Base-by-base conservation (phyloP, 2,113 vertebrate species). In the Nannospalax galili region DNA sequence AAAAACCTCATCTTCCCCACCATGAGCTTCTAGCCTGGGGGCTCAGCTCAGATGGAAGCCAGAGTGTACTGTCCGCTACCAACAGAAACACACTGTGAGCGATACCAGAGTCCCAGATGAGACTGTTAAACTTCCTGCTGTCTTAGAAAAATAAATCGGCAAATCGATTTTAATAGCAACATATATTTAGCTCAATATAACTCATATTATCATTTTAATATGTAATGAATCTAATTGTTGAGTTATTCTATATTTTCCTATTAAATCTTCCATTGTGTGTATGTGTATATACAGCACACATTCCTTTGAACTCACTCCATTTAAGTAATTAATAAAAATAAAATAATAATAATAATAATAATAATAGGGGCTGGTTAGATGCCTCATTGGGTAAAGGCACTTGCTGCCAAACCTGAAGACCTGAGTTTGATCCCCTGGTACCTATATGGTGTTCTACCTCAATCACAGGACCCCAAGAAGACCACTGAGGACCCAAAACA, bases 21-120 rank as follows among this genome's bases (percentile, higher is more conserved):
- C 60, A 95, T 84, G 93, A 90, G 65, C 82, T 84, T 70, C 72
- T 93, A 95, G 78, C 65, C 69, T 56, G 32, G 7, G 74, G 84
- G 48, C 40, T 89, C 72, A 75, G 65, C n/a, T 60, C 70, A 70
- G 74, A 67, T 84, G 69, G 2, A 5, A 94, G 84, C 37, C 65
- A 74, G 30, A 89, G 15, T 9, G 9, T 14, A 58, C 16, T 28
- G 22, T 42, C 19, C 7, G 4, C 45, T 42, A 40, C n/a, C 45
- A 37, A 65, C 0, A 35, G 28, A 93, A 94, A 88, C 7, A n/a
- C 1, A 84, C 78, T 6, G 4, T 7, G 12, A 85, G 67, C 58
- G 37, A 70, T 67, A 5, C 56, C 62, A 96, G n/a, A 88, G 42
- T 32, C 72, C 79, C 4, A 52, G 6, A n/a, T 9, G 15, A 28